Evolutionary conservation across 2,888 invertebrate genomes (phyloP).

Genomic region (Drosophila parthenogenetica): DNA sequence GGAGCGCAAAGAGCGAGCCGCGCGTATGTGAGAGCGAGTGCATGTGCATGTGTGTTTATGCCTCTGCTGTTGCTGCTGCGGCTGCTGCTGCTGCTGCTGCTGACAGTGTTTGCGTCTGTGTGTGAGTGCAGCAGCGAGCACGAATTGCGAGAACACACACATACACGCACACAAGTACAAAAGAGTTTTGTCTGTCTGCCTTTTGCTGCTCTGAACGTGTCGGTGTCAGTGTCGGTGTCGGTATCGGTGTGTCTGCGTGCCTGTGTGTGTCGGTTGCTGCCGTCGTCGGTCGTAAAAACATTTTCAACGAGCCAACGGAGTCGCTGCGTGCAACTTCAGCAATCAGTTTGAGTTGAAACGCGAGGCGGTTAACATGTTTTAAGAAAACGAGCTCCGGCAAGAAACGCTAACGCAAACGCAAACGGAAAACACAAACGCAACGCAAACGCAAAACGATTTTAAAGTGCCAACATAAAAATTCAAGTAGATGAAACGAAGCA

Average conservation of each 20-base stretch:
- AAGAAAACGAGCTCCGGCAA: slow-evolving; percentile 80
- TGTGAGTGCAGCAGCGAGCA: slow-evolving; percentile 55
- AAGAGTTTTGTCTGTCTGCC: slow-evolving; percentile 63
- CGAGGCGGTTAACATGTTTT: slow-evolving; percentile 85
- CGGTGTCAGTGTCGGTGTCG: slow-evolving; percentile 26
- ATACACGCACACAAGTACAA: slow-evolving; percentile 20
- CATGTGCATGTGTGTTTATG: slow-evolving; percentile 18
- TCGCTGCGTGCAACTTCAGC: slow-evolving; percentile 81
- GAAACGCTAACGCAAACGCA: slow-evolving; percentile 13
- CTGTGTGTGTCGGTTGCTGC: slow-evolving; percentile 38
- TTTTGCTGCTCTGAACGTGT: slow-evolving; percentile 20
- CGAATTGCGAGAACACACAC: slow-evolving; percentile 39
- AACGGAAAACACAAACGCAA: neutral
- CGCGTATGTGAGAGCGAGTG: slow-evolving; percentile 52
- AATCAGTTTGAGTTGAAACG: slow-evolving; percentile 85
- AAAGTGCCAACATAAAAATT: slow-evolving; percentile 49
- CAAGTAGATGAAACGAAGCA: slow-evolving; percentile 26
- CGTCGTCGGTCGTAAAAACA: slow-evolving; percentile 69
- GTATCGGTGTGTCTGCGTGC: slow-evolving; percentile 5
- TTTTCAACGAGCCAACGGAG: slow-evolving; percentile 84
- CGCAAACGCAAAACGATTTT: slow-evolving; percentile 26
- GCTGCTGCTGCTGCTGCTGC: neutral
- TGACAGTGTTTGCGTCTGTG: slow-evolving; percentile 26
- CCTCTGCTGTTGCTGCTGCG: neutral
- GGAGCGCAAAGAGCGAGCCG: slow-evolving; percentile 46